A percentile compares a stretch with the other conserved stretches of the same genome.
These are phyloP conservation scores for Coregonus sp. DNA, from an alignment of 2,797 vertebrate species.

Conservation along the genomic window DNA sequence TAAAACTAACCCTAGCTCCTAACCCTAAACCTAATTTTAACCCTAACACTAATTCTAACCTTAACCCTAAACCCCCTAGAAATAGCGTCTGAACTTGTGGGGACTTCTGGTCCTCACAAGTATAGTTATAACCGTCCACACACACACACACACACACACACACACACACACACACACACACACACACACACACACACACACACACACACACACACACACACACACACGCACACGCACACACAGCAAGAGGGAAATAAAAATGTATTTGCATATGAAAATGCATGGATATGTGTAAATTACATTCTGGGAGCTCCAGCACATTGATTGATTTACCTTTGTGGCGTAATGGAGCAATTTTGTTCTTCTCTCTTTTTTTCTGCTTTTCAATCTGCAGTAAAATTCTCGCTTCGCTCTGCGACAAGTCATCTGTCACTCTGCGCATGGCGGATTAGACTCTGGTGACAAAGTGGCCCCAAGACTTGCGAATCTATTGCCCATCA, in stretches of 20 bases:
- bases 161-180: background rate
- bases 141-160: too few species aligned
- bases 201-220: background rate
- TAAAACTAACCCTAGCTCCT: too few species aligned
- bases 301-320: constrained; percentile 63
- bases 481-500: constrained; percentile 44
- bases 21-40: too few species aligned
- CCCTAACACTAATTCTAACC: too few species aligned
- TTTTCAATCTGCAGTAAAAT: constrained; percentile 70
- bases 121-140: too few species aligned
- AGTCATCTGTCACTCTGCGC: constrained; percentile 49
- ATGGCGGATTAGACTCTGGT: constrained; percentile 37
- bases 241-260: background rate
- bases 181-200: background rate
- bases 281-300: constrained; percentile 55
- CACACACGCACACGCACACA: background rate
- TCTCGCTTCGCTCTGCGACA: constrained; percentile 31
- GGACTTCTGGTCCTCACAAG: too few species aligned
- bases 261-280: background rate
- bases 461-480: constrained; percentile 15
- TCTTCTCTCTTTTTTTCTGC: constrained; percentile 56
- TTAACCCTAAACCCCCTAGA: too few species aligned
- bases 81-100: too few species aligned
- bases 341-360: constrained; percentile 75
- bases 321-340: constrained; percentile 76